Percentiles rank a stretch among this genome's conserved stretches.
phyloP scores from a whole-genome alignment of 2,888 invertebrate species.

The Fragum whitleyi region DNA sequence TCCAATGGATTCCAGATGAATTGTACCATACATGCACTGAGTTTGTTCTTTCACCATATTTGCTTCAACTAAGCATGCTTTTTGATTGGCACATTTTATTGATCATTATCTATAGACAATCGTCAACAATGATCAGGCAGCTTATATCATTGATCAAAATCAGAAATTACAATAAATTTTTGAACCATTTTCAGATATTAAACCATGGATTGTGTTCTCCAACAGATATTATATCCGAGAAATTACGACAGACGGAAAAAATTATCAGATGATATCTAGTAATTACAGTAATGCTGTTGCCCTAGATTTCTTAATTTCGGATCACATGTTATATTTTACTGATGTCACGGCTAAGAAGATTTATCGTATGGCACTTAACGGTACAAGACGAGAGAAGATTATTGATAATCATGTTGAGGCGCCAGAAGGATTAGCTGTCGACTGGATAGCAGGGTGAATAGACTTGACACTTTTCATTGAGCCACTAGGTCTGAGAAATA shows the following conservation, averaged over 20 bases:
- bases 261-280: constrained; percentile 94
- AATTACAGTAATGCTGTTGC: constrained; percentile 97
- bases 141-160: no score
- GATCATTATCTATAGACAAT: no score
- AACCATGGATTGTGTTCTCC: constrained; percentile 86
- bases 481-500: no score
- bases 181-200: constrained; percentile 69
- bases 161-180: no score
- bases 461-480: no score
- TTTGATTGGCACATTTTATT: no score
- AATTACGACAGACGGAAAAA: constrained; percentile 94
- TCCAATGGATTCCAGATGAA: no score
- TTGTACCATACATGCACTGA: no score
- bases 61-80: no score
- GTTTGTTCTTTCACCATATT: no score
- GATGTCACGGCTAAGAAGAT: constrained; percentile 79
- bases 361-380: constrained; percentile 84
- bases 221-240: constrained; percentile 99
- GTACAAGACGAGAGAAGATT: constrained; percentile 78
- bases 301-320: constrained; percentile 79
- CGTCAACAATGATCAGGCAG: no score
- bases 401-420: constrained; percentile 75
- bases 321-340: constrained; percentile 79
- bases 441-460: constrained; percentile 89
- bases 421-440: constrained; percentile 81